Percentiles rank a stretch among this genome's conserved stretches.
Evolutionary conservation across 2,797 vertebrate species (phyloP).

Genomic region (Echiichthys vipera): DNA sequence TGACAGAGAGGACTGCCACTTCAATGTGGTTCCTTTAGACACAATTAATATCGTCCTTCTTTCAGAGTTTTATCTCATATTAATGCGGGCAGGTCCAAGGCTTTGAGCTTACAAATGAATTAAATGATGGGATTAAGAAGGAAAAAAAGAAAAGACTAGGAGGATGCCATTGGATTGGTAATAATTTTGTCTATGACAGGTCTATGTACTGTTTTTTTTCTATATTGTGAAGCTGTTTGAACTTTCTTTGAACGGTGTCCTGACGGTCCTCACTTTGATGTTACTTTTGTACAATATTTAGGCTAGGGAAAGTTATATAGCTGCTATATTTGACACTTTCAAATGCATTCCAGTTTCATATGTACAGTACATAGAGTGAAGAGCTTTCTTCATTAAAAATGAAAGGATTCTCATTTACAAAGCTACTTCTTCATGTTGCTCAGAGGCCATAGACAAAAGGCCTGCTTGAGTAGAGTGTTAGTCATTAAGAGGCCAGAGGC

Average conservation of each 20-base stretch:
- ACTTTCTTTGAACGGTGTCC: neutral
- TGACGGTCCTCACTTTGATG: conserved; percentile 31
- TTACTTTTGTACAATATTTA: conserved; percentile 28
- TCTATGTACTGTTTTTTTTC: conserved; percentile 2
- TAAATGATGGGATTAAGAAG: conserved; percentile 46
- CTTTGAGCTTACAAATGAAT: conserved; percentile 63
- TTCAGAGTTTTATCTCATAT: conserved; percentile 68
- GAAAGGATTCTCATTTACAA: conserved; percentile 32
- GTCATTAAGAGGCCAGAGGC: conserved; percentile 39
- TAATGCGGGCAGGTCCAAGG: conserved; percentile 49
- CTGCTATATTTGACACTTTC: conserved; percentile 21
- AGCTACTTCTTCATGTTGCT: conserved; percentile 21
- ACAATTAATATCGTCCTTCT: conserved; percentile 64
- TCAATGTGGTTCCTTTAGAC: conserved; percentile 68
- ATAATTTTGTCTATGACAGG: conserved; percentile 2
- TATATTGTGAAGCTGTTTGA: conserved; percentile 3
- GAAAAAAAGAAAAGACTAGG: neutral
- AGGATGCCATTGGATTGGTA: conserved; percentile 16
- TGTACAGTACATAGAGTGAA: conserved; percentile 3
- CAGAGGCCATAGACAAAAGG: conserved; percentile 23
- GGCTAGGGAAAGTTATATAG: neutral
- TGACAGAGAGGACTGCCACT: conserved; percentile 64
- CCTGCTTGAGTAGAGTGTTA: conserved; percentile 18
- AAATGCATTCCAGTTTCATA: conserved; percentile 3
- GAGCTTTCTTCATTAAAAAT: conserved; percentile 20